Evolutionary conservation across 2,888 invertebrate species (phyloP).

Genomic region (Yponomeuta malinellus): DNA sequence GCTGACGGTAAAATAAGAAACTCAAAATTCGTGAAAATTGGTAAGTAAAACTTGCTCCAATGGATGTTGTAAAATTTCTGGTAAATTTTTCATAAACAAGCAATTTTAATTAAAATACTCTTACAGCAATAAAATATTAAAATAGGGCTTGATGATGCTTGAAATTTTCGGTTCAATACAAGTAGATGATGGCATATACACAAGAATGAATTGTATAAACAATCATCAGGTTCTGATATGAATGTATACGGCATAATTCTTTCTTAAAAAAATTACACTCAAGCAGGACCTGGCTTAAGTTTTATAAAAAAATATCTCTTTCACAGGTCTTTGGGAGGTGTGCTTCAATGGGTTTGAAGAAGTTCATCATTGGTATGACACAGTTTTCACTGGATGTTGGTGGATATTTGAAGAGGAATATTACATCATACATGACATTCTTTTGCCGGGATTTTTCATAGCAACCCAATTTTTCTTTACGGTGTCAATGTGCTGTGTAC

Average conservation of each 20-base stretch:
- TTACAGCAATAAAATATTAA: too few relatives aligned
- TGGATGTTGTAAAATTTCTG: not conserved
- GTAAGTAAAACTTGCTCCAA: constrained; percentile 60
- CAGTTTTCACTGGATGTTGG: constrained; percentile 90
- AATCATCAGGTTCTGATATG: too few relatives aligned
- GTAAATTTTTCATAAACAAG: too few relatives aligned
- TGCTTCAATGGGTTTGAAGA: constrained; percentile 94
- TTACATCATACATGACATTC: constrained; percentile 92
- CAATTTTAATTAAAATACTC: too few relatives aligned
- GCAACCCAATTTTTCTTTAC: constrained; percentile 96
- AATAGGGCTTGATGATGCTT: too few relatives aligned
- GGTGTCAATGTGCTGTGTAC: constrained; percentile 86
- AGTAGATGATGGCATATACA: too few relatives aligned
- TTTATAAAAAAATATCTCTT: too few relatives aligned
- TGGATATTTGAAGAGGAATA: constrained; percentile 99
- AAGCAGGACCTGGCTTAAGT: too few relatives aligned
- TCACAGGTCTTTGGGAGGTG: constrained; percentile 93
- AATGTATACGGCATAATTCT: too few relatives aligned
- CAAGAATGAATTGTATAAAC: too few relatives aligned
- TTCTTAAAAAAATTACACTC: too few relatives aligned
- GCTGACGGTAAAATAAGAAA: constrained; percentile 85
- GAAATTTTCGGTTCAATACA: too few relatives aligned
- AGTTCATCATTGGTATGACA: constrained; percentile 89
- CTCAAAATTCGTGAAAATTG: constrained; percentile 88
- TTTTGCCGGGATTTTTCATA: constrained; percentile 93